phyloP scores from a whole-genome alignment of 1,140 invertebrate genomes.

The Callitettix versicolor region DNA sequence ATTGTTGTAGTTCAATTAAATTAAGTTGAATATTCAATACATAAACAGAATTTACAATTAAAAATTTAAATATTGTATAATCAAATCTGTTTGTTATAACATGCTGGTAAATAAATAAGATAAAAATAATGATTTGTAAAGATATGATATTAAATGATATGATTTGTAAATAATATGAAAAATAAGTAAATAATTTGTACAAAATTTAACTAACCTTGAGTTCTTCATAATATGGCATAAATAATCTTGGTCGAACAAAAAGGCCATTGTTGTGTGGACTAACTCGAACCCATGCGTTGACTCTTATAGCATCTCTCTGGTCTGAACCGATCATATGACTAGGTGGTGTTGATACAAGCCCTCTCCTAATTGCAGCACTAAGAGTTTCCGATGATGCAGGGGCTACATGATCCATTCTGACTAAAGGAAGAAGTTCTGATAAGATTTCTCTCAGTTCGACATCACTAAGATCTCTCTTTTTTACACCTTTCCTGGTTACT shows the following conservation, averaged over 20 bases:
- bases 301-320: slow-evolving; percentile 29
- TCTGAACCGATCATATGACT: slow-evolving; percentile 66
- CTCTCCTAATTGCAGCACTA: slow-evolving; percentile 63
- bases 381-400: slow-evolving; percentile 76
- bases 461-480: slow-evolving; percentile 75
- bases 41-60: too few relatives aligned
- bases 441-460: slow-evolving; percentile 78
- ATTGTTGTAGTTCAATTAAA: too few relatives aligned
- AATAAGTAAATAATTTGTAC: neutral
- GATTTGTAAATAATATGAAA: too few relatives aligned
- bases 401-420: slow-evolving; percentile 81
- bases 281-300: slow-evolving; percentile 78
- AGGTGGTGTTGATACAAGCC: slow-evolving; percentile 73
- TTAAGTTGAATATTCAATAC: too few relatives aligned
- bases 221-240: slow-evolving; percentile 90
- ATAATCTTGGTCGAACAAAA: slow-evolving; percentile 75
- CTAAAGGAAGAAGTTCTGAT: slow-evolving; percentile 63
- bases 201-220: slow-evolving; percentile 52
- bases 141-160: too few relatives aligned
- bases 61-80: too few relatives aligned
- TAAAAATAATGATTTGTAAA: too few relatives aligned
- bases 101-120: too few relatives aligned
- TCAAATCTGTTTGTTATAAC: too few relatives aligned
- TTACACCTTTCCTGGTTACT: slow-evolving; percentile 73
- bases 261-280: slow-evolving; percentile 56